Base-by-base conservation (phyloP, 2,113 vertebrate genomes). In the Halichoerus grypus region DNA sequence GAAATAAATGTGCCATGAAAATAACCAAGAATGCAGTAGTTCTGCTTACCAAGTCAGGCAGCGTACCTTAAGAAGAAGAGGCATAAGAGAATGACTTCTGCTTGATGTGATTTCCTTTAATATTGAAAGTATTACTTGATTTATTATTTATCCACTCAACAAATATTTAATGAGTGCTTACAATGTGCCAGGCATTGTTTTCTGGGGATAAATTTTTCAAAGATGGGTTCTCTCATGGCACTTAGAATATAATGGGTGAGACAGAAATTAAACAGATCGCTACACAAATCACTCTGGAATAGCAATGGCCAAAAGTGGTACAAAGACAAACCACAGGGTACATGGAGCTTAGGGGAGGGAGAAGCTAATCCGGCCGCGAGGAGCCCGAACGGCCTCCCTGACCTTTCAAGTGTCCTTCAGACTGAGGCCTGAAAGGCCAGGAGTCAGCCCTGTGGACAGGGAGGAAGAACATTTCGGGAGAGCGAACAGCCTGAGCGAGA, bases 1-100 rank as follows among this genome's bases (percentile, higher is more conserved):
- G 87, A 89, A 88, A 49, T 94, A 88, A 95, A 94, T 67, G 36
- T 28, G 79, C 57, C 65, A 19, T 51, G 65, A 77, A 96, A 80
- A 51, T 86, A 93, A 93, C 88, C 26, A 51, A 67, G 93, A 89
- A 33, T 31, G 5, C 57, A 67, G 21, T 55, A 28, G 19, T 89
- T n/a, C 19, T 74, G 1, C 55, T 86, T 51, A 51, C 33, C 31
- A 74, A 39, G 10, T 89, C 74, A 76, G 28, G 74, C 59, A 57
- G 49, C 1, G 2, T 88, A 19, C 42, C 88, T 69, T 71, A 79
- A 93, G 89, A 80, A 97, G 57, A 84, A 57, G 65, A 69, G 53
- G 9, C 36, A 13, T 28, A 26, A 55, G 24, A 90, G 61, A 91
- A 81, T 36, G 42, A 53, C 36, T 89, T 74, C 61, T 15, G 36